Conservation (phyloP, 2,888 invertebrate species). For the Lasioglossum malachurum region DNA sequence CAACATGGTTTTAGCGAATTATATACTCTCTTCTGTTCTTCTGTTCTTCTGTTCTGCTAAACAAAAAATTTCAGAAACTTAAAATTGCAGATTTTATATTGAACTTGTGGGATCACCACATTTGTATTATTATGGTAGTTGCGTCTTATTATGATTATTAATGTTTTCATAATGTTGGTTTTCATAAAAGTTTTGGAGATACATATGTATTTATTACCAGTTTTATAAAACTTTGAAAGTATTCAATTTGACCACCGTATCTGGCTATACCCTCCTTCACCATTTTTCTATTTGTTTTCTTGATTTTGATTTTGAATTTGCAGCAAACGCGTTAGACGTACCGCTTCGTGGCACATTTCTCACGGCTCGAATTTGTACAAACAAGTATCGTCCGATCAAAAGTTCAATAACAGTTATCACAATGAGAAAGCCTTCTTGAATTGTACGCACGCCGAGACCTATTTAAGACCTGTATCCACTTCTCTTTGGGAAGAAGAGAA, state of each 20-base stretch:
- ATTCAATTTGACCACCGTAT: neutral
- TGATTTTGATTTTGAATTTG: constrained; percentile 45
- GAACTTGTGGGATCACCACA: no score
- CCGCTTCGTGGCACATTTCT: constrained; percentile 88
- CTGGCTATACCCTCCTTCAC: neutral
- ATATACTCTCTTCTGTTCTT: no score
- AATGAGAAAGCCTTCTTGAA: constrained; percentile 34
- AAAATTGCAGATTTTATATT: no score
- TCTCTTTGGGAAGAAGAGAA: constrained; percentile 53
- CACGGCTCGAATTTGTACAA: constrained; percentile 64
- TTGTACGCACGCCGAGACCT: constrained; percentile 33
- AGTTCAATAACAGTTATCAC: constrained; percentile 84
- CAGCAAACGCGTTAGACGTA: constrained; percentile 84
- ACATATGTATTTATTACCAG: no score
- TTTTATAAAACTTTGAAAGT: no score
- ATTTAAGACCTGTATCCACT: constrained; percentile 39
- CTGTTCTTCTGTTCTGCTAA: no score
- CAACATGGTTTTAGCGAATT: no score
- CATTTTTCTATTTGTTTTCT: constrained; percentile 7
- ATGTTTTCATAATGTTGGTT: no score
- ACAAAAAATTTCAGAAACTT: no score
- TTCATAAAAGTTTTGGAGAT: no score
- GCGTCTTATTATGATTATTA: no score
- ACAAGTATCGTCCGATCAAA: constrained; percentile 51
- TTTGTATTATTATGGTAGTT: no score